phyloP scores from a whole-genome alignment of 2,797 vertebrate genomes.

The Phalanger gymnotis region DNA sequence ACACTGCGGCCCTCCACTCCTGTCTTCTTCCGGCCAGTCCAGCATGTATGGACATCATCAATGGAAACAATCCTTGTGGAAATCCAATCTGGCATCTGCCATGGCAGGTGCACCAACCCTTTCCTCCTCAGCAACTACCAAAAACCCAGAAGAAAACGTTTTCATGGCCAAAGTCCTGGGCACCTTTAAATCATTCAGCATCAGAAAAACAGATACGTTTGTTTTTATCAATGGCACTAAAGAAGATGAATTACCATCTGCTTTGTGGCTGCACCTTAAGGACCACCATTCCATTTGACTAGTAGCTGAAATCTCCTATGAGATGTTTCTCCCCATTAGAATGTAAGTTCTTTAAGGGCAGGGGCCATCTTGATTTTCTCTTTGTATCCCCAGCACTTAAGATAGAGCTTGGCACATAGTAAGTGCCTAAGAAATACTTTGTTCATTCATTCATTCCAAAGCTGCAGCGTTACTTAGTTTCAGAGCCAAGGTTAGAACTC shows the following conservation, averaged over 20 bases:
- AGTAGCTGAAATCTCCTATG: neutral
- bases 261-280: neutral
- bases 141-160: neutral
- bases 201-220: neutral
- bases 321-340: neutral
- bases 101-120: neutral
- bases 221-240: neutral
- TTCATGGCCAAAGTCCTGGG: neutral
- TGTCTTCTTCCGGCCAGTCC: neutral
- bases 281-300: neutral
- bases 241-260: neutral
- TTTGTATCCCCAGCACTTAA: neutral
- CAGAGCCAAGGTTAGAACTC: neutral
- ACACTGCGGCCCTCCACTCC: neutral
- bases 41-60: neutral
- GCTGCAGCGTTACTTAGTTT: neutral
- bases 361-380: neutral
- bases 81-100: neutral
- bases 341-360: neutral
- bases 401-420: neutral
- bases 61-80: neutral
- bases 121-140: neutral
- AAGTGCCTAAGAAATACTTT: neutral
- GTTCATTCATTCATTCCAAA: neutral
- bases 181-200: neutral